Evolutionary conservation across 1,140 invertebrate species (phyloP), one percentile per base, ranked within the genome.

Genomic region (Nixonia krombeini): DNA sequence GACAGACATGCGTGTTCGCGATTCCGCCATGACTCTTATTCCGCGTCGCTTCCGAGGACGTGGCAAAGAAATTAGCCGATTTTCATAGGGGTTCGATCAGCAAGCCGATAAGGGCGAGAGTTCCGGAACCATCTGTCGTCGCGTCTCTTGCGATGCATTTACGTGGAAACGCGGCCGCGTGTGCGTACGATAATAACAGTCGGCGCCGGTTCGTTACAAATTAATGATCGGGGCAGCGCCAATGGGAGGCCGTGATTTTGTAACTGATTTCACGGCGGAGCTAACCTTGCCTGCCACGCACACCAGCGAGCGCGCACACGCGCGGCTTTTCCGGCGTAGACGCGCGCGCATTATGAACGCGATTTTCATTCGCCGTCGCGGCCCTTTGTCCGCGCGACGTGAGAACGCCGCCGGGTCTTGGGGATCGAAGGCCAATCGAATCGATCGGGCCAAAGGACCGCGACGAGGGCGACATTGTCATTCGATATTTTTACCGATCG

Each of bases 131-230:
- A 21, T 37, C 7, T 6, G 1, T 16, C 40, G 47, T 40, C 61
- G 51, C 59, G 49, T 63, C 58, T 46, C 52, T 50, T 23, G 26
- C 50, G 29, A n/a, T 21, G 29, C 25, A 38, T 13, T 12, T 31
- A 52, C 38, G 31, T 25, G 25, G 26, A 55, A 51, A 38, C 38
- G 45, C 12, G 35, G 28, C 35, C 78, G 71, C 68, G 67, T 78
- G 79, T 78, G 68, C 59, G 67, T 74, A 76, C 58, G 70, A 75
- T 79, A 80, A 78, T 79, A 79, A 76, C 70, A 79, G 73, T 56
- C 76, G 75, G 73, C 72, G 72, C 75, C 64, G 61, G 75, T 80
- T 81, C 73, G 76, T 81, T 80, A 80, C 71, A 79, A 81, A 81
- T 81, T 81, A 81, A 81, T 81, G 77, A 81, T 76, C 75, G 72